Evolutionary conservation across 2,113 vertebrate genomes (phyloP).

Genomic region (Python bivittatus): DNA sequence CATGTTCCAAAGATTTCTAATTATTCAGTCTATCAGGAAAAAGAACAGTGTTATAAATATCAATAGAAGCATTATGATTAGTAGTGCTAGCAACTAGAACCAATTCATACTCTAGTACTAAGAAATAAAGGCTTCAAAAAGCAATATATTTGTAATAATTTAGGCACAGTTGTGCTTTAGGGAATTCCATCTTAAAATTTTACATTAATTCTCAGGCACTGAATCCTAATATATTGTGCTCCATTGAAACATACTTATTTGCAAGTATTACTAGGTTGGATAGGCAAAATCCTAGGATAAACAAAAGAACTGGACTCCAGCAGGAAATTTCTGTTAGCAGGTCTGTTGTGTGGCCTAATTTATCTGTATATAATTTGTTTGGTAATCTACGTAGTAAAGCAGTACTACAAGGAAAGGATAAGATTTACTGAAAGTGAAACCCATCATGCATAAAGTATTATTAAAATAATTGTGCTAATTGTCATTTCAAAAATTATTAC

Average conservation of each 20-base stretch:
- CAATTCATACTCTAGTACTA: not conserved
- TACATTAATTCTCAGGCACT: constrained; percentile 6
- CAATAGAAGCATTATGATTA: not conserved
- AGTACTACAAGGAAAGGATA: not conserved
- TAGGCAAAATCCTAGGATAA: not conserved
- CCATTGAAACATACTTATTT: not conserved
- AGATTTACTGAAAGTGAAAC: not conserved
- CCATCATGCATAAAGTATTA: not conserved
- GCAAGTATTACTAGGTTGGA: not conserved
- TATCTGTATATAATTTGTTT: not conserved
- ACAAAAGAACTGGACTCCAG: not conserved
- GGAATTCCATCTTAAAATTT: not conserved
- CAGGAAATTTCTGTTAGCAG: not conserved
- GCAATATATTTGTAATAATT: constrained; percentile 25
- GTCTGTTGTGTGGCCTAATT: not conserved
- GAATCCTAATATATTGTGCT: not conserved
- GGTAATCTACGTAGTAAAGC: not conserved
- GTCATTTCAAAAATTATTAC: not conserved
- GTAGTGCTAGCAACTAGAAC: constrained; percentile 1
- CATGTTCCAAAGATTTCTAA: not conserved
- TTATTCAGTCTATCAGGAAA: not conserved
- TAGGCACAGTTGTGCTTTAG: not conserved
- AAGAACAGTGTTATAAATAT: not conserved
- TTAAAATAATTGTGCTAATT: not conserved
- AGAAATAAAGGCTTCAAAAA: rapidly evolving